These are phyloP conservation scores for Cyclina sinensis DNA, from an alignment of 1,140 invertebrate species.

Conservation along the genomic window DNA sequence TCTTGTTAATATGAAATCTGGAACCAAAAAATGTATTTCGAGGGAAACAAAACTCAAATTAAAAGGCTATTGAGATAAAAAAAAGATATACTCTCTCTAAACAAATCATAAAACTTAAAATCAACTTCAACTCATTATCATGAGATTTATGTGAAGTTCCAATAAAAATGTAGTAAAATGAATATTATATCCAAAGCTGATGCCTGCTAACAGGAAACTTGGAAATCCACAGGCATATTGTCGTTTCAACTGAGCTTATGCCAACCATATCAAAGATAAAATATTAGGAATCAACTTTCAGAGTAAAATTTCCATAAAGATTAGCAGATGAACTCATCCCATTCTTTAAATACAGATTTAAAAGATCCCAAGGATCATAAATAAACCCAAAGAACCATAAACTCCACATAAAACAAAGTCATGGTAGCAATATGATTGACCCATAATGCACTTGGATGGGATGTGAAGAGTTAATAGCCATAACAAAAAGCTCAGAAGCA, in stretches of 20 bases:
- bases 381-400: background rate
- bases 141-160: background rate
- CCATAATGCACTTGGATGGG: conserved; percentile 33
- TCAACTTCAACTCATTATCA: too few relatives aligned
- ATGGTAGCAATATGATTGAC: conserved; percentile 26
- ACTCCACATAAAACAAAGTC: conserved; percentile 16
- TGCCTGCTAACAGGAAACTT: background rate
- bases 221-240: background rate
- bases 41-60: too few relatives aligned
- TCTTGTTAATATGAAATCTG: too few relatives aligned
- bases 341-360: conserved; percentile 22
- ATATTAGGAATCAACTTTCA: conserved; percentile 39
- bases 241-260: background rate
- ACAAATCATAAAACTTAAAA: too few relatives aligned
- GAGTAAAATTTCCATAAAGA: conserved; percentile 11
- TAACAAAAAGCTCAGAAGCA: conserved; percentile 18
- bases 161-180: conserved; percentile 16
- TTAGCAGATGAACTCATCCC: background rate
- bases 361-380: conserved; percentile 21
- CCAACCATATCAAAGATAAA: conserved; percentile 34
- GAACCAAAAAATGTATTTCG: too few relatives aligned
- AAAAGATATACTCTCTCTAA: too few relatives aligned
- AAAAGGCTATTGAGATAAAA: too few relatives aligned
- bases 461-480: conserved; percentile 18
- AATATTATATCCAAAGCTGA: background rate